Conservation (phyloP, 2,888 invertebrate species). For the Phania funesta region DNA sequence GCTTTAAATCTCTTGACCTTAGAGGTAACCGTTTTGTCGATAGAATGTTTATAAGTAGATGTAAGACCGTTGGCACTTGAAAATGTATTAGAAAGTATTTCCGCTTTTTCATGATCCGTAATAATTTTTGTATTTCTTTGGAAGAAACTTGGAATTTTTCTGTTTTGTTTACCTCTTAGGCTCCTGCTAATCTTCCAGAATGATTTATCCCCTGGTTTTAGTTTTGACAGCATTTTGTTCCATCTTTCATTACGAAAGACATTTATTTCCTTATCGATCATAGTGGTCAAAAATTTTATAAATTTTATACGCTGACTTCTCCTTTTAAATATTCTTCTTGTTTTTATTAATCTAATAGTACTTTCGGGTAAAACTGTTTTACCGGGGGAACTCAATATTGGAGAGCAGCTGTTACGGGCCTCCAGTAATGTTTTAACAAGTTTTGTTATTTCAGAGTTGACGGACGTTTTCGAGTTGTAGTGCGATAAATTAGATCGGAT, state of each 20-base stretch:
- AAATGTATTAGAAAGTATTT: not conserved
- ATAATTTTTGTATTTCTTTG: slow-evolving; percentile 2
- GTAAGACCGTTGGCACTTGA: not conserved
- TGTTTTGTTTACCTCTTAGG: not conserved
- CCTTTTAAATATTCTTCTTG: not conserved
- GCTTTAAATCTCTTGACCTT: not conserved
- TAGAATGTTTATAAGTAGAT: not conserved
- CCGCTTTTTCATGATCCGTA: not conserved
- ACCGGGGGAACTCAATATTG: not conserved
- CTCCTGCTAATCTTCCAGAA: not conserved
- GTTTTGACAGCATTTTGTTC: too few relatives aligned
- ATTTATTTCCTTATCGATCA: slow-evolving; percentile 4
- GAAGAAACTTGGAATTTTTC: not conserved
- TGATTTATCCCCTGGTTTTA: not conserved
- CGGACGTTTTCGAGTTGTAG: too few relatives aligned
- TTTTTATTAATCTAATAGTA: not conserved
- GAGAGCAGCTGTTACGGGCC: not conserved
- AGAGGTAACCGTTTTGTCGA: not conserved
- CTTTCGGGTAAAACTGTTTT: not conserved
- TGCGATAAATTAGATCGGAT: too few relatives aligned
- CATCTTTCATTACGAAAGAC: too few relatives aligned
- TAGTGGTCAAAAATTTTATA: not conserved
- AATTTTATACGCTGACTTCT: not conserved
- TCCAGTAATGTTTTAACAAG: not conserved
- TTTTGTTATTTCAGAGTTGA: not conserved